A percentile compares a stretch with the other conserved stretches of the same genome.
phyloP scores from a whole-genome alignment of 2,888 invertebrate species.

The Parapristionchus giblindavisi region DNA sequence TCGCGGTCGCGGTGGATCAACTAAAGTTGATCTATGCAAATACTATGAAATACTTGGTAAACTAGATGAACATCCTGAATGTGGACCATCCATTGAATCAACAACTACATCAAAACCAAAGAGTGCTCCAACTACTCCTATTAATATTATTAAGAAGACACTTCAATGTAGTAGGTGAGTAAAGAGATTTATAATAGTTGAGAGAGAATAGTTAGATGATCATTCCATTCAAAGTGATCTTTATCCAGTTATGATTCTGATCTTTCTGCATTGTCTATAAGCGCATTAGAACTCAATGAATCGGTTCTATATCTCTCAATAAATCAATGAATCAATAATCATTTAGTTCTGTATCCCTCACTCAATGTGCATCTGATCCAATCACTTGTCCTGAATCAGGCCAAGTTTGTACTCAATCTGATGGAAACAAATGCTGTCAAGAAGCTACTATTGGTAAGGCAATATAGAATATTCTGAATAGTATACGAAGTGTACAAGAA shows the following conservation, averaged over 20 bases:
- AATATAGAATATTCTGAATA: neutral
- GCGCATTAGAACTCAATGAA: no score
- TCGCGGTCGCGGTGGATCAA: no score
- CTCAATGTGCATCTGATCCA: slow-evolving; percentile 64
- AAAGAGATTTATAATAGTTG: neutral
- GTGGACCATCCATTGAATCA: slow-evolving; percentile 35
- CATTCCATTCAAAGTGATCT: neutral
- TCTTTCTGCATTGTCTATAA: no score
- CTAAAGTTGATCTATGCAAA: slow-evolving; percentile 60
- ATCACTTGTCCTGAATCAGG: slow-evolving; percentile 65
- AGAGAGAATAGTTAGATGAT: neutral
- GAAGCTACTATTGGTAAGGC: slow-evolving; percentile 58
- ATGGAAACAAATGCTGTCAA: slow-evolving; percentile 67
- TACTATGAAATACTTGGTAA: slow-evolving; percentile 59
- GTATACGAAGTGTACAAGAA: no score
- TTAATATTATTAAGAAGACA: neutral
- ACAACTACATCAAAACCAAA: slow-evolving; percentile 13
- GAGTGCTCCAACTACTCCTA: neutral
- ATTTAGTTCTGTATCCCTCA: slow-evolving; percentile 58
- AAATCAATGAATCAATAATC: neutral
- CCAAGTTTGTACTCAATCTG: slow-evolving; percentile 65
- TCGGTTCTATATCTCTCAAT: no score
- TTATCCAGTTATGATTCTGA: no score
- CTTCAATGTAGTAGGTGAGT: slow-evolving; percentile 20
- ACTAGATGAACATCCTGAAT: slow-evolving; percentile 64